Base-by-base conservation (phyloP, 2,797 vertebrate genomes). In the Petrocephalus sullivani region DNA sequence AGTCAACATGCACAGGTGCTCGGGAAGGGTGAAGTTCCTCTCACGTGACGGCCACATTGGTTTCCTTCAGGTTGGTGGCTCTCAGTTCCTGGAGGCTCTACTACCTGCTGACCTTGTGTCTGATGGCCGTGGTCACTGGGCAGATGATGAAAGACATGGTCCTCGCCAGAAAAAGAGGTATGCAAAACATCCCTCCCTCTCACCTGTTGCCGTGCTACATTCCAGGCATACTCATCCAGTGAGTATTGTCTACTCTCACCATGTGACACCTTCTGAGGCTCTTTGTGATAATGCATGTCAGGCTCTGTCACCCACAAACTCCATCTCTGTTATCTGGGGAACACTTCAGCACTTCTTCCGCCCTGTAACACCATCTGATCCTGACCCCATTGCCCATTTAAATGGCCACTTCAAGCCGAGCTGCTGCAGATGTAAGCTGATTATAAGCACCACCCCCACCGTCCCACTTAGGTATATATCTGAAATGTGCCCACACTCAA, bases 121-220 rank as follows among this genome's bases (percentile, higher is more conserved):
- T 95, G 90, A 89, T 89, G 84, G 57, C 93, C 51, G 88, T 93
- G 90, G 92, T 95, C 19, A 61, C 93, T 88, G 89, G 54, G 46
- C 92, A 91, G 53, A 90, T 92, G 5, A 21, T 89, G 87, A 92
- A 89, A 89, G 93, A 95, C n/a, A 0, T 94, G 0, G 85, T 87
- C 41, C 33, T 88, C 67, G 93, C 92, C 89, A 94, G 91, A 90
- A 89, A 90, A 67, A 92, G 88, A 94, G 95, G 95, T 96, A 90
- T 58, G 85, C 1, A 16, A 12, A 64, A 4, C 57, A 3, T 87
- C 9, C n/a, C 1, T 2, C n/a, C 8, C 57, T 4, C 14, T 46
- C 81, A 21, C n/a, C 8, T 49, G 16, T 2, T 46, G 33, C 16
- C 9, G 4, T 3, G 19, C 8, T 8, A 19, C 23, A 2, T n/a